Evolutionary conservation across 1,140 invertebrate genomes (phyloP).

Genomic region (Drosophila kohkoa): DNA sequence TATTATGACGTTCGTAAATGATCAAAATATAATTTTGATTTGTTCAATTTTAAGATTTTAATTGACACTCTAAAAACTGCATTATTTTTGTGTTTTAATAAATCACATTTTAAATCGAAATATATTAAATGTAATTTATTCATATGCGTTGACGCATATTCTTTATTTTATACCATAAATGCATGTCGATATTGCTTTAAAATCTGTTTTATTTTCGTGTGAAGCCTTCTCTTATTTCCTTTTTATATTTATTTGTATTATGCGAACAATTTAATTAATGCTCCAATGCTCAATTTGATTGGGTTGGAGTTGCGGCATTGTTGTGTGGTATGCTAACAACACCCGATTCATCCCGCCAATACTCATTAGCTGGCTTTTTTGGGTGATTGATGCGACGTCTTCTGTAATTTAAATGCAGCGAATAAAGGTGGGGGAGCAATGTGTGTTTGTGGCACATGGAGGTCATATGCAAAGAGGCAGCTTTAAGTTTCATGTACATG

Average conservation of each 20-base stretch:
- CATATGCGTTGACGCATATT: slow-evolving; percentile 1
- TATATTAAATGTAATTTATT: slow-evolving; percentile 1
- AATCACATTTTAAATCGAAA: neutral
- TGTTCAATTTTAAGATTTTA: too few species aligned
- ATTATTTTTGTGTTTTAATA: too few species aligned
- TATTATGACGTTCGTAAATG: too few species aligned
- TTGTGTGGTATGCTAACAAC: slow-evolving; percentile 56
- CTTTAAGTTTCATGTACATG: slow-evolving; percentile 63
- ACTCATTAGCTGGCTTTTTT: slow-evolving; percentile 66
- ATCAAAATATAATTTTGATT: too few species aligned
- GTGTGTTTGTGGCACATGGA: neutral
- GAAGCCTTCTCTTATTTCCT: neutral
- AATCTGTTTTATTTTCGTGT: neutral
- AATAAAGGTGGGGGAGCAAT: neutral
- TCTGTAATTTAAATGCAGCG: slow-evolving; percentile 65
- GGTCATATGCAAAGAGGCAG: slow-evolving; percentile 41
- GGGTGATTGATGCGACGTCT: slow-evolving; percentile 65
- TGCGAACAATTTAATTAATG: slow-evolving; percentile 73
- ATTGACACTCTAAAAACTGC: too few species aligned
- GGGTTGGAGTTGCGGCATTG: slow-evolving; percentile 47
- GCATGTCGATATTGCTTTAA: neutral
- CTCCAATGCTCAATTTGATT: slow-evolving; percentile 65
- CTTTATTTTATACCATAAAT: neutral
- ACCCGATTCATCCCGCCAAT: slow-evolving; percentile 16
- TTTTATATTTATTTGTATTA: slow-evolving; percentile 18